Conservation (phyloP, 2,113 vertebrate species). For the Colinus virginianus region DNA sequence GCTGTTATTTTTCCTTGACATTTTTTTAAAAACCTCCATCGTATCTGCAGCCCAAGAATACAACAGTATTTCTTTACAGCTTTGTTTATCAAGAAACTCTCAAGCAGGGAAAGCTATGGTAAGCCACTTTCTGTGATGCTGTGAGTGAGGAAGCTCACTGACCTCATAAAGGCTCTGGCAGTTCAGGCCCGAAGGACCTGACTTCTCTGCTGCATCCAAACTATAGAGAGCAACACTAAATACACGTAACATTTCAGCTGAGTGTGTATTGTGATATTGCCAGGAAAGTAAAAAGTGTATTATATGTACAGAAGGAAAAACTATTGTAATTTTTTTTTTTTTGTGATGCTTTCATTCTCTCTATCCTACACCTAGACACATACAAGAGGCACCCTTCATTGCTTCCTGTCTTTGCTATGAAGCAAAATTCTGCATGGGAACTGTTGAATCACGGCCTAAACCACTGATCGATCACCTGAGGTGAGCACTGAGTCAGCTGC, state of each 20-base stretch:
- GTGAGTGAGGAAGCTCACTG: neutral
- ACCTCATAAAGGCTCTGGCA: neutral
- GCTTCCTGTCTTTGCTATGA: neutral
- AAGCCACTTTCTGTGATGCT: constrained; percentile 11
- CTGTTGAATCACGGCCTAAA: no score
- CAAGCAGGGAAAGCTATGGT: neutral
- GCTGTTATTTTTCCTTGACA: constrained; percentile 2
- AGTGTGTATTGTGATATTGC: neutral
- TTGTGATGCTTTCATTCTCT: neutral
- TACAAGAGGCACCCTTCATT: neutral
- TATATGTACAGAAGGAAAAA: neutral
- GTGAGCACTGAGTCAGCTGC: no score
- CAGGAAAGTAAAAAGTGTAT: neutral
- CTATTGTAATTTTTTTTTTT: neutral
- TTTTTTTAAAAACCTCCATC: constrained; percentile 10
- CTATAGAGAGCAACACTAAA: neutral
- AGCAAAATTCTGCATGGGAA: neutral
- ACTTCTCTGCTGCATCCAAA: neutral
- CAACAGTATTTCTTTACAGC: constrained; percentile 20
- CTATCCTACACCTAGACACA: neutral
- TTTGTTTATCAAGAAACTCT: constrained; percentile 26
- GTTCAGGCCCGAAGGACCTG: neutral
- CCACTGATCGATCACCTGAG: no score
- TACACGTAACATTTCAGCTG: neutral
- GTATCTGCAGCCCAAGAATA: neutral